Conservation (phyloP, 64 coral and sea anemone species). For the Stichodactyla helianthus region DNA sequence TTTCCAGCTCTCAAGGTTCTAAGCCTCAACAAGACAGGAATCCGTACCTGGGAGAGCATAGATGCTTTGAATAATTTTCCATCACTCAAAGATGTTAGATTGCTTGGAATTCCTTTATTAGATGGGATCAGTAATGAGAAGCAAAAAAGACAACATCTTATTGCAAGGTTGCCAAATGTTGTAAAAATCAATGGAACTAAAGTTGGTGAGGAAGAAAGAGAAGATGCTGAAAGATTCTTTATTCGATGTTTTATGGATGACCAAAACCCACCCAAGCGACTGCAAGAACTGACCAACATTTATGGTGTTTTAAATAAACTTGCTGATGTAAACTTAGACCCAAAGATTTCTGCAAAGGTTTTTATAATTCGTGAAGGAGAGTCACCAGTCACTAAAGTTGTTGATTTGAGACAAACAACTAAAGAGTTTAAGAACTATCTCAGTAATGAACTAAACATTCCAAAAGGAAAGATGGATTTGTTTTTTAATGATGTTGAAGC, state of each 20-base stretch:
- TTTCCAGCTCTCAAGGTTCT: constrained; percentile 67
- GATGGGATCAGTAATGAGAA: constrained; percentile 32
- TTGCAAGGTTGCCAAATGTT: constrained; percentile 88
- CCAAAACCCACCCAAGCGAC: constrained; percentile 46
- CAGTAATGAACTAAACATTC: constrained; percentile 55
- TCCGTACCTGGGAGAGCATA: constrained; percentile 64
- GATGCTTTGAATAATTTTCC: constrained; percentile 73
- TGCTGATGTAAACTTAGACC: constrained; percentile 67
- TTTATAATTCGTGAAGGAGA: constrained; percentile 61
- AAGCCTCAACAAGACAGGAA: constrained; percentile 59
- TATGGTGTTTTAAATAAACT: constrained; percentile 67
- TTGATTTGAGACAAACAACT: constrained; percentile 67
- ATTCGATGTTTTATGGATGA: constrained; percentile 71
- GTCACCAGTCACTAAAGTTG: constrained; percentile 43
- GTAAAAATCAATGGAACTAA: constrained; percentile 71
- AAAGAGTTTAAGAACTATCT: constrained; percentile 77
- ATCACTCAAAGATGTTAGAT: constrained; percentile 55
- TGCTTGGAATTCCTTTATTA: constrained; percentile 83
- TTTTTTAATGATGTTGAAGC: constrained; percentile 56
- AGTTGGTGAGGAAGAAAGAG: constrained; percentile 58
- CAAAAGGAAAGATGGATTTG: constrained; percentile 44
- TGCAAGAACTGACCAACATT: constrained; percentile 43
- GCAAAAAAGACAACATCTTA: constrained; percentile 52
- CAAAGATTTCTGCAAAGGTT: constrained; percentile 52
- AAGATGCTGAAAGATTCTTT: constrained; percentile 81